Conservation (phyloP, 1,140 invertebrate species). For the Ceratosolen solmsi region DNA sequence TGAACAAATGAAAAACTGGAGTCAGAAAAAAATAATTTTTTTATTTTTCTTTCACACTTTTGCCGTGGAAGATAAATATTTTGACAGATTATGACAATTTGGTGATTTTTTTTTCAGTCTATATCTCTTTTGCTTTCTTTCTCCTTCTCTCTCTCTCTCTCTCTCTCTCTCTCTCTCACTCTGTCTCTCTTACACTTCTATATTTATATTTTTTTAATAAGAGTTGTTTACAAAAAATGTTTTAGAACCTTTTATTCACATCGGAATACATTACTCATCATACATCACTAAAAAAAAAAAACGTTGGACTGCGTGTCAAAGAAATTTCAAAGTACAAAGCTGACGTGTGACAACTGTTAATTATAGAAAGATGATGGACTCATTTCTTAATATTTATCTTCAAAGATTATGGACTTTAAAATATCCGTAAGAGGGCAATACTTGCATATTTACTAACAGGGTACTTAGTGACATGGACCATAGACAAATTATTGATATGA, state of each 20-base stretch:
- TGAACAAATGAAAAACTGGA: background rate
- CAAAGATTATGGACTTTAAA: background rate
- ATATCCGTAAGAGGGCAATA: background rate
- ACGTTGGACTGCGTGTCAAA: no score
- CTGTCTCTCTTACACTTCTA: background rate
- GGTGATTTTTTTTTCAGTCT: conserved; percentile 23
- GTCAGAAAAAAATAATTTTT: background rate
- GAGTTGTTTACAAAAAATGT: background rate
- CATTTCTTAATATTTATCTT: background rate
- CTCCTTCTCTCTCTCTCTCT: background rate
- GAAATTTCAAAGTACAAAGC: background rate
- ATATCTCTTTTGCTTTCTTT: background rate
- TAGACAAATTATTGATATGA: background rate
- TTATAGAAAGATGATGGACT: background rate
- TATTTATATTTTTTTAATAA: background rate
- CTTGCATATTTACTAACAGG: no score
- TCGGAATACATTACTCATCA: no score
- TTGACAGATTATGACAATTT: conserved; percentile 13
- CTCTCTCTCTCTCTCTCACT: background rate
- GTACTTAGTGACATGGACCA: background rate
- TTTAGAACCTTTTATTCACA: background rate
- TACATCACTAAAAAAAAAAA: background rate
- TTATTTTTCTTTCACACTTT: background rate
- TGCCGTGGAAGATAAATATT: background rate
- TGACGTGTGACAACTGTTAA: background rate